These are phyloP conservation scores for Typhlichthys eigenmanni DNA, from an alignment of 2,797 vertebrate species.

Conservation along the genomic window DNA sequence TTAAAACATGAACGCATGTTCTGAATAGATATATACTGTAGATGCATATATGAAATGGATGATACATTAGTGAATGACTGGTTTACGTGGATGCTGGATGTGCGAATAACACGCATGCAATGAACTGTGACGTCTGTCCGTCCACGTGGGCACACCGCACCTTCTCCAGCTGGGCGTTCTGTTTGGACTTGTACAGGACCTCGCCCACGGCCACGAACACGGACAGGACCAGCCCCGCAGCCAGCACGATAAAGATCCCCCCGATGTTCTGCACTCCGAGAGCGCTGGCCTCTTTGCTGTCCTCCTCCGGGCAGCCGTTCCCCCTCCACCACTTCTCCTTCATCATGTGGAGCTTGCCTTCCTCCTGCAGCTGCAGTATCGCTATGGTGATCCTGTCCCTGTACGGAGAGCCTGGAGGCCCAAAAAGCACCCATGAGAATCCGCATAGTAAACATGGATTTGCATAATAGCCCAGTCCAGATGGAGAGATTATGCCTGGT, in stretches of 20 bases:
- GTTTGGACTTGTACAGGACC: conserved; percentile 97
- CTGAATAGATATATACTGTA: too few species aligned
- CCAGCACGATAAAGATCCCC: conserved; percentile 97
- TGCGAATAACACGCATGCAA: background rate
- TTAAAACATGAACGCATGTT: too few species aligned
- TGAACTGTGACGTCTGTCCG: too few species aligned
- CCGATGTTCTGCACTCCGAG: conserved; percentile 97
- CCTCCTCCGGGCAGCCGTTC: conserved; percentile 95
- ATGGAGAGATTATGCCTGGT: conserved; percentile 15
- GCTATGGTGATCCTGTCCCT: conserved; percentile 98
- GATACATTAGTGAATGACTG: too few species aligned
- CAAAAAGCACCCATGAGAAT: conserved; percentile 11
- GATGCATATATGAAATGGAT: too few species aligned
- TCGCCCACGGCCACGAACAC: conserved; percentile 97
- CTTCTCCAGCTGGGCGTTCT: conserved; percentile 97
- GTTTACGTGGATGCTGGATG: too few species aligned
- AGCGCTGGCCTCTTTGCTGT: conserved; percentile 97
- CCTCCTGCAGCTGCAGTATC: conserved; percentile 96
- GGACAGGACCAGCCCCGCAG: conserved; percentile 94
- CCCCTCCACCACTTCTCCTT: conserved; percentile 88
- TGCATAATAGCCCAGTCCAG: conserved; percentile 18
- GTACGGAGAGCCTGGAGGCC: conserved; percentile 88
- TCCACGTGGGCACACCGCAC: conserved; percentile 43
- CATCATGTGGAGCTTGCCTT: conserved; percentile 90
- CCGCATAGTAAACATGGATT: background rate